Percentiles rank a stretch among this genome's conserved stretches.
phyloP scores from a whole-genome alignment of 1,140 invertebrate genomes.

The Laupala kohalensis region DNA sequence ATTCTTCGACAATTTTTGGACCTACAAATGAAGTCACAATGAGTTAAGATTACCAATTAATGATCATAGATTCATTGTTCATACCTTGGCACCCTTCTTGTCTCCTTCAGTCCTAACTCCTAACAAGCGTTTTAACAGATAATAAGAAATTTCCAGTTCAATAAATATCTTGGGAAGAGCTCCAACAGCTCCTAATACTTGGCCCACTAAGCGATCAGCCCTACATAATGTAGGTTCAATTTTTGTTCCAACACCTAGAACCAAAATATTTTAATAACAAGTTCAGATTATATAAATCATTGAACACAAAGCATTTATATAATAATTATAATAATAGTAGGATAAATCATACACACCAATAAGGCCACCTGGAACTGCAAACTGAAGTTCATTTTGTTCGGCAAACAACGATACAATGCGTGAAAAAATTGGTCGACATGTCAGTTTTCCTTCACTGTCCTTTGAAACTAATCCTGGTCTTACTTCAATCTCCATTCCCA shows the following conservation, averaged over 20 bases:
- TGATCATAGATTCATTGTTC: not conserved
- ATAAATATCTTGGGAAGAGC: slow-evolving; percentile 94
- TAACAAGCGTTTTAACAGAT: slow-evolving; percentile 83
- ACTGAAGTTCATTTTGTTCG: slow-evolving; percentile 97
- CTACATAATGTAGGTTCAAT: slow-evolving; percentile 97
- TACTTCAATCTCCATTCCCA: slow-evolving; percentile 82
- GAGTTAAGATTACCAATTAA: not conserved
- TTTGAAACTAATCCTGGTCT: slow-evolving; percentile 93
- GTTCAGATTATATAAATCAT: too few species aligned
- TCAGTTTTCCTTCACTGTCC: slow-evolving; percentile 87
- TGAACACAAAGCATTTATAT: too few species aligned
- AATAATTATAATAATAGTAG: not conserved
- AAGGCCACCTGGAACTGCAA: slow-evolving; percentile 94
- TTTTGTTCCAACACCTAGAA: slow-evolving; percentile 87
- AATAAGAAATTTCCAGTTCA: slow-evolving; percentile 97
- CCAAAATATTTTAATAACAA: not conserved
- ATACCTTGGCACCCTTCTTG: slow-evolving; percentile 93
- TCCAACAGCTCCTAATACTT: slow-evolving; percentile 95
- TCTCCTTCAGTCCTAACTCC: slow-evolving; percentile 98
- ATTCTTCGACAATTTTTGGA: slow-evolving; percentile 73
- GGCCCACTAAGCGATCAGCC: slow-evolving; percentile 95
- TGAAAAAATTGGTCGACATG: slow-evolving; percentile 92
- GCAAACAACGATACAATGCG: slow-evolving; percentile 95
- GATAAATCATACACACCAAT: slow-evolving; percentile 47
- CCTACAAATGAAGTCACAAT: slow-evolving; percentile 32